Conservation (phyloP, 2,888 invertebrate genomes). For the Bombylius discolor region DNA sequence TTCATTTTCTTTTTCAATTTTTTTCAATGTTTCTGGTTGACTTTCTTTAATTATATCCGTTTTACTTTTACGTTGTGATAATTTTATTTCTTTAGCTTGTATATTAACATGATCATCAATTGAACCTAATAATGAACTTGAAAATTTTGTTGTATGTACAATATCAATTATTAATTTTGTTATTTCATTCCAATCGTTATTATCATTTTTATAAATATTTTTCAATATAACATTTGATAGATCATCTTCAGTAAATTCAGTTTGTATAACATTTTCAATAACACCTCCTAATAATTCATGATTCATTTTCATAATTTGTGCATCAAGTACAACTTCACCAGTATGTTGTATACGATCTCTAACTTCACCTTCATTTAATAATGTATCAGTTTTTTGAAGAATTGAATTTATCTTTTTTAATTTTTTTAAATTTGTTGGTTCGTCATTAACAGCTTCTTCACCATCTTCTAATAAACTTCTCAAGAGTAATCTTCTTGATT, state of each 20-base stretch:
- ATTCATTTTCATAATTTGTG: slow-evolving; percentile 30
- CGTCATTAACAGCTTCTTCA: slow-evolving; percentile 13
- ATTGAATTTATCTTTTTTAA: slow-evolving; percentile 24
- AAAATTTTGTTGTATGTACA: slow-evolving; percentile 18
- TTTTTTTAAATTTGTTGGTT: slow-evolving; percentile 25
- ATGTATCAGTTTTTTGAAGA: slow-evolving; percentile 22
- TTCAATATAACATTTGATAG: slow-evolving; percentile 27
- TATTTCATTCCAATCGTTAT: slow-evolving; percentile 24
- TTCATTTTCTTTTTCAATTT: slow-evolving; percentile 39
- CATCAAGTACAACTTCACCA: slow-evolving; percentile 32
- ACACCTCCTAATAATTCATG: slow-evolving; percentile 28
- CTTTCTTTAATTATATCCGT: slow-evolving; percentile 23
- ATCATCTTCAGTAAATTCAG: slow-evolving; percentile 26
- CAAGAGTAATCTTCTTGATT: neutral
- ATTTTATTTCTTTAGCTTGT: slow-evolving; percentile 13
- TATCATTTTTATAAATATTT: slow-evolving; percentile 16
- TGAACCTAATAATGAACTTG: slow-evolving; percentile 26
- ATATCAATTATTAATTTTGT: slow-evolving; percentile 17
- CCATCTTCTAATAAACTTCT: neutral
- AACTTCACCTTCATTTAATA: slow-evolving; percentile 21
- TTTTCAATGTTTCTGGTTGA: slow-evolving; percentile 36
- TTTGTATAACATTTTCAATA: slow-evolving; percentile 20
- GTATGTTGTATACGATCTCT: slow-evolving; percentile 28
- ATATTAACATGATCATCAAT: slow-evolving; percentile 27
- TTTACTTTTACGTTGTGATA: slow-evolving; percentile 29